These are phyloP conservation scores for Pelvicachromis taeniatus DNA, from an alignment of 2,113 vertebrate species.

Conservation along the genomic window DNA sequence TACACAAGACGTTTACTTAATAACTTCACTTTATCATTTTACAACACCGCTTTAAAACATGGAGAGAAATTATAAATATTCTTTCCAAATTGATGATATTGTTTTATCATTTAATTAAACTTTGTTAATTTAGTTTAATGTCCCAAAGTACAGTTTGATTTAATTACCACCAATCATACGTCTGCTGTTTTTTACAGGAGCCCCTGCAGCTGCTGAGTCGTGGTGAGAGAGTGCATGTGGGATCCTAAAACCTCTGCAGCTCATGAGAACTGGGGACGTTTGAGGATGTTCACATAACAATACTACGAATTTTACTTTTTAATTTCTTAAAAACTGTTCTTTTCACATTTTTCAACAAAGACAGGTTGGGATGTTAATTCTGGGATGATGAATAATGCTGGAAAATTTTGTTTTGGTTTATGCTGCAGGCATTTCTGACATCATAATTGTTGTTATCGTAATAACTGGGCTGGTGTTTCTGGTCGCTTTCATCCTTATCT, in stretches of 20 bases:
- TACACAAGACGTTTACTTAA: fast-evolving
- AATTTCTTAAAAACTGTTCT: background rate
- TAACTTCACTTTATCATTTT: background rate
- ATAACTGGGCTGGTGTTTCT: background rate
- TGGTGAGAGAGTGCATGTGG: background rate
- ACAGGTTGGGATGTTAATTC: background rate
- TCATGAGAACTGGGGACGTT: background rate
- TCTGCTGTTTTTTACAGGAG: background rate
- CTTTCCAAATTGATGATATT: background rate
- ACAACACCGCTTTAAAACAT: background rate
- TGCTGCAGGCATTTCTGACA: background rate
- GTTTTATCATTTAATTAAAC: background rate
- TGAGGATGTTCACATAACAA: background rate
- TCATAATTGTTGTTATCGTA: background rate
- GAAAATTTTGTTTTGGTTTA: background rate
- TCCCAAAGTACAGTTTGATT: background rate
- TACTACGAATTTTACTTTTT: no score
- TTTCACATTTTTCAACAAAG: fast-evolving
- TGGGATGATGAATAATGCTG: background rate
- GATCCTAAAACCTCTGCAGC: fast-evolving
- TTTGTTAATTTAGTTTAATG: background rate
- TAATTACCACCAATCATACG: fast-evolving
- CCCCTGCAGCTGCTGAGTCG: background rate
- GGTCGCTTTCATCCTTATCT: background rate
- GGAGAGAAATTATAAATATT: background rate